Base-by-base conservation (phyloP, 2,888 invertebrate genomes). In the Incurvaria masculella region DNA sequence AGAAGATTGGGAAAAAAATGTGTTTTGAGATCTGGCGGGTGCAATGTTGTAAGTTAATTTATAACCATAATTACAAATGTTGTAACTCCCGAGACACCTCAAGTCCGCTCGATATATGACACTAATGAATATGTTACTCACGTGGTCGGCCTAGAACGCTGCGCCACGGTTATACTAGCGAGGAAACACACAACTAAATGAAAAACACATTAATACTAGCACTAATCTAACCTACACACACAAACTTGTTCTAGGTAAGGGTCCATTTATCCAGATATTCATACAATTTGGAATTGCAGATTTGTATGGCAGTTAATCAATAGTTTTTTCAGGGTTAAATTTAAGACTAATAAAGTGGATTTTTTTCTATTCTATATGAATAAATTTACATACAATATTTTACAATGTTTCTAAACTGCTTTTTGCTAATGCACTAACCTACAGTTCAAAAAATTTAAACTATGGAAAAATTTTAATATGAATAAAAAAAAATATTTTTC, bases 101-200 rank as follows among this genome's bases (percentile, higher is more conserved):
- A n/a, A n/a, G n/a, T n/a, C n/a, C n/a, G n/a, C n/a, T n/a, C n/a
- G n/a, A n/a, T 38, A 48, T n/a, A 17, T 23, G 23, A 23, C 6
- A n/a, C 33, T 14, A 33, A 45, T 49, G 45, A 45, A 33, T 20
- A 42, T 19, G 44, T 47, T 75, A 79, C 79, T 79, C 63, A 79
- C 79, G 79, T 79, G 52, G 79, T 79, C 45, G 79, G 79, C 64
- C 79, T 76, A 73, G 79, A 79, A 57, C 78, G 66, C 74, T 76
- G 79, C 63, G 79, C 79, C 69, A 76, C 76, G 60, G 79, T 75
- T 61, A 79, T 74, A 78, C 79, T 79, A 78, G 71, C 72, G 57
- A 63, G 63, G 67, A 57, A 73, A 61, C 72, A 73, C 72, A 44
- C 20, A 40, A 19, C 6, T 45, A 8, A 45, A n/a, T n/a, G n/a